Conservation (phyloP, 2,888 invertebrate species). For the Andrena hattorfiana region DNA sequence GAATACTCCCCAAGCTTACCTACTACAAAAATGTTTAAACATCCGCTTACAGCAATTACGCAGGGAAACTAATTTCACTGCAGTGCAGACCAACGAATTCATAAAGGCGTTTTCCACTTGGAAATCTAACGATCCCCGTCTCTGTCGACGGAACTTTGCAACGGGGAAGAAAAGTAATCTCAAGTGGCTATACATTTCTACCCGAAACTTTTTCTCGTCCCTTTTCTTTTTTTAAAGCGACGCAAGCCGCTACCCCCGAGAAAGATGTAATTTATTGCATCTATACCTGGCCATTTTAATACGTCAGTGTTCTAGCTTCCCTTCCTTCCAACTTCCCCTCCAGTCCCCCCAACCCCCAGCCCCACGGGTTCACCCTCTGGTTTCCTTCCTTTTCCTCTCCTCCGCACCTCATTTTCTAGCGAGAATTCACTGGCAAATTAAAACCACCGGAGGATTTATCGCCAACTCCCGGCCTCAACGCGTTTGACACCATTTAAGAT, state of each 20-base stretch:
- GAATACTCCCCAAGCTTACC: neutral
- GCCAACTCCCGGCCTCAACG: constrained; percentile 60
- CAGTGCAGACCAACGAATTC: constrained; percentile 32
- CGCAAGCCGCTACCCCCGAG: constrained; percentile 53
- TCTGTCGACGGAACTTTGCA: constrained; percentile 35
- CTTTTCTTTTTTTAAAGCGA: constrained; percentile 40
- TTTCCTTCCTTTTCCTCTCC: neutral
- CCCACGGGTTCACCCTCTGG: constrained; percentile 20
- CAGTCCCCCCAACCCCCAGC: neutral
- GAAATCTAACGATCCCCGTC: constrained; percentile 28
- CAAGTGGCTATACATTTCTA: constrained; percentile 69
- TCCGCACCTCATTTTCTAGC: constrained; percentile 42
- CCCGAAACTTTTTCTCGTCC: constrained; percentile 61
- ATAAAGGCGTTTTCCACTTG: constrained; percentile 13
- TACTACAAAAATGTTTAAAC: neutral
- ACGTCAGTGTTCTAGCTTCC: constrained; percentile 62
- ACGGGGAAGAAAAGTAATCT: constrained; percentile 69
- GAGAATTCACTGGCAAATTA: constrained; percentile 75
- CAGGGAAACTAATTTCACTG: neutral
- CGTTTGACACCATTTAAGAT: constrained; percentile 73
- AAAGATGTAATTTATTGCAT: constrained; percentile 78
- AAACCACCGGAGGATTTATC: constrained; percentile 76
- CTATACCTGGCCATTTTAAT: constrained; percentile 76
- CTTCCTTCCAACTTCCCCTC: constrained; percentile 18
- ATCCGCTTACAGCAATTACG: neutral